phyloP scores from a whole-genome alignment of 2,797 vertebrate genomes.

The Sebastes matsubarae region DNA sequence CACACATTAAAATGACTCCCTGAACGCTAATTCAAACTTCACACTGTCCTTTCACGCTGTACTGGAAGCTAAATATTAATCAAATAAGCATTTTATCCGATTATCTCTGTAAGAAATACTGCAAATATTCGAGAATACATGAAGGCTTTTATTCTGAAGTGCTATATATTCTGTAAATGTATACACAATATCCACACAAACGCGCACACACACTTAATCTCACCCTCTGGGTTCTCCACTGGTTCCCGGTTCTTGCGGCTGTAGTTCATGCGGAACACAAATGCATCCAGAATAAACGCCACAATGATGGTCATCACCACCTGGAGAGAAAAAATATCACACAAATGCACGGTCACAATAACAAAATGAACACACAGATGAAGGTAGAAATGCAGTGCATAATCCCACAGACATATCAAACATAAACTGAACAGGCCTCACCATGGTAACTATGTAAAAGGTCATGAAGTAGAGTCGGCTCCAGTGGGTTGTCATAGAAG shows the following conservation, averaged over 20 bases:
- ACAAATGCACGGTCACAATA: background rate
- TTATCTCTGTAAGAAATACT: background rate
- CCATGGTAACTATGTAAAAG: slow-evolving; percentile 99
- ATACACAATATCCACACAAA: background rate
- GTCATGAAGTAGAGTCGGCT: slow-evolving; percentile 99
- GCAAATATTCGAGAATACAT: background rate
- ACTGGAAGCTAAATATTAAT: background rate
- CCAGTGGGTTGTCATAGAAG: slow-evolving; percentile 95
- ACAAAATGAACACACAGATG: background rate
- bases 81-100: background rate
- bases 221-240: slow-evolving; percentile 83
- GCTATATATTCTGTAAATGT: background rate
- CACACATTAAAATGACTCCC: background rate
- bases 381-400: background rate
- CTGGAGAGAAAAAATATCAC: slow-evolving; percentile 65
- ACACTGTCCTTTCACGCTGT: background rate
- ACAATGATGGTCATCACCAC: slow-evolving; percentile 99
- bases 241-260: slow-evolving; percentile 93
- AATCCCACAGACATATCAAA: background rate
- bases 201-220: background rate
- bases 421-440: slow-evolving; percentile 67
- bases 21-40: background rate
- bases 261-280: slow-evolving; percentile 99
- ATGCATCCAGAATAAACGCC: slow-evolving; percentile 97
- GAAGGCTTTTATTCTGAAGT: background rate